These are phyloP conservation scores for Podarcis cretensis DNA, from an alignment of 2,113 vertebrate species.

Conservation along the genomic window DNA sequence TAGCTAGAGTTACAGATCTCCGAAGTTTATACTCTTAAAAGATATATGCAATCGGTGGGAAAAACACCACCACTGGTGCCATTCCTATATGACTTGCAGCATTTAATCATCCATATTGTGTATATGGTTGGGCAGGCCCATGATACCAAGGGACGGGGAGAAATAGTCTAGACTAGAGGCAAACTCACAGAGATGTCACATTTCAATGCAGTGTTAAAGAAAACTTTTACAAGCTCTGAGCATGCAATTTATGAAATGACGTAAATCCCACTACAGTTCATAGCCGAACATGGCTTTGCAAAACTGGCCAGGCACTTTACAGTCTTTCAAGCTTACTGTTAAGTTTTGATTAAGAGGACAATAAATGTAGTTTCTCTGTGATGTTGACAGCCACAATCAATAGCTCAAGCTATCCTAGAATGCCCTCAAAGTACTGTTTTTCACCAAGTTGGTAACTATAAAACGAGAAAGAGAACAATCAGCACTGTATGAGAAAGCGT, in stretches of 20 bases:
- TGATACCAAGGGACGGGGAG: neutral
- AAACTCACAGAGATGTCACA: neutral
- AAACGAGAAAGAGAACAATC: neutral
- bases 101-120: neutral
- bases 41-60: neutral
- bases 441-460: neutral
- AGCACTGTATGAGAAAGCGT: neutral
- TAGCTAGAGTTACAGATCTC: neutral
- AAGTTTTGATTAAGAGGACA: neutral
- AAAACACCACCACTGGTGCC: neutral
- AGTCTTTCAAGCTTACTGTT: neutral
- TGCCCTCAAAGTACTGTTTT: neutral
- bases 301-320: neutral
- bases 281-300: neutral
- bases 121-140: neutral
- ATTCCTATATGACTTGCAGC: neutral
- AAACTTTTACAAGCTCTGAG: neutral
- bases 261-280: constrained; percentile 3
- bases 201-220: neutral
- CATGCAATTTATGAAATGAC: neutral
- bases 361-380: neutral
- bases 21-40: neutral
- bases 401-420: neutral
- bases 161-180: neutral
- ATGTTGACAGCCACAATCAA: neutral